Conservation (phyloP, 2,888 invertebrate genomes). For the Phyto melanocephala region DNA sequence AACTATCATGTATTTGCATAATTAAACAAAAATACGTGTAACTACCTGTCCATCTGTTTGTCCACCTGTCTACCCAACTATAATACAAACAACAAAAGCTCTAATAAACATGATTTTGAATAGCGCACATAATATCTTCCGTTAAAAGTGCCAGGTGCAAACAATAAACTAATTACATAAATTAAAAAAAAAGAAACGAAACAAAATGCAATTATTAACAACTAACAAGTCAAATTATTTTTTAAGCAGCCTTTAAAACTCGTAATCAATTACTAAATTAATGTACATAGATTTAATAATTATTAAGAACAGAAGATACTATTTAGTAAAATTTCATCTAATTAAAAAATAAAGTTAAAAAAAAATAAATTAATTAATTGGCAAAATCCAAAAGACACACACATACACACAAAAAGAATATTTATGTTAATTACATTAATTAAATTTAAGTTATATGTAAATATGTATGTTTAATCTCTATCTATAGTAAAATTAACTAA, state of each 20-base stretch:
- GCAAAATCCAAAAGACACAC: slow-evolving; percentile 3
- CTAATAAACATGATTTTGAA: neutral
- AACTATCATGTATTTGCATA: neutral
- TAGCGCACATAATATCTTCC: slow-evolving; percentile 48
- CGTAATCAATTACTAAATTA: slow-evolving; percentile 48
- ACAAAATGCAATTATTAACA: slow-evolving; percentile 28
- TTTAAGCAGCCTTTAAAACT: slow-evolving; percentile 38
- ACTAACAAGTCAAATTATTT: slow-evolving; percentile 59
- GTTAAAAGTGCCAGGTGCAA: slow-evolving; percentile 50
- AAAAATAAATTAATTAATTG: neutral
- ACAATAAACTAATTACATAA: slow-evolving; percentile 19
- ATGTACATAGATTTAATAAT: slow-evolving; percentile 20
- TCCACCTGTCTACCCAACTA: neutral
- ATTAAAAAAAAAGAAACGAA: neutral
- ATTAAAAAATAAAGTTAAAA: slow-evolving; percentile 15
- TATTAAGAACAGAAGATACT: slow-evolving; percentile 11
- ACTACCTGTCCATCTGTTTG: neutral
- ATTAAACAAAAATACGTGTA: neutral
- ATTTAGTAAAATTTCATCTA: slow-evolving; percentile 51
- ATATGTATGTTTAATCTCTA: slow-evolving; percentile 14
- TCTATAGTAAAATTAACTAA: slow-evolving; percentile 13
- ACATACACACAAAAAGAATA: slow-evolving; percentile 6
- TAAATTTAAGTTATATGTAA: slow-evolving; percentile 38
- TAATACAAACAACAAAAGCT: slow-evolving; percentile 2
- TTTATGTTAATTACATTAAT: slow-evolving; percentile 5